A percentile compares a stretch with the other conserved stretches of the same genome.
Conservation (phyloP, 2,888 invertebrate genomes). For the Cancer borealis region DNA sequence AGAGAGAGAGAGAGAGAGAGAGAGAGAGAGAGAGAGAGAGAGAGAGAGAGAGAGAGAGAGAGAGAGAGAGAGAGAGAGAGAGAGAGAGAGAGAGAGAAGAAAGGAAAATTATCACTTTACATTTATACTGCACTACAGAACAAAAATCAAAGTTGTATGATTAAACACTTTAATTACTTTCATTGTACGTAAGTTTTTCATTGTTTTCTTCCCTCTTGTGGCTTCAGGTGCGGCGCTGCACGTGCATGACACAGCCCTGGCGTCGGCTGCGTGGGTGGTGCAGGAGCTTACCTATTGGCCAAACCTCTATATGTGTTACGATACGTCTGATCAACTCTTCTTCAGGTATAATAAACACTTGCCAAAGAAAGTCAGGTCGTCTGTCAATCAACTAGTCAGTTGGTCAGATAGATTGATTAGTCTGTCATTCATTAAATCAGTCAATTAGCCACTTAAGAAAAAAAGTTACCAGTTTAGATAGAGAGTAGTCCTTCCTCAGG, state of each 20-base stretch:
- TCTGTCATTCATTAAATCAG: background rate
- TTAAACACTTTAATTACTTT: background rate
- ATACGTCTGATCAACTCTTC: conserved; percentile 66
- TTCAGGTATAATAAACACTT: conserved; percentile 42
- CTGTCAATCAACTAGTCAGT: background rate
- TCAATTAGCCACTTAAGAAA: background rate
- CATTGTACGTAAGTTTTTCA: background rate
- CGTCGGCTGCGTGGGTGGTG: conserved; percentile 78
- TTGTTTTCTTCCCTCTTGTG: background rate
- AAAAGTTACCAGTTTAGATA: background rate
- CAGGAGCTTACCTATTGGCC: conserved; percentile 78
- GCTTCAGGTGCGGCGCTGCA: conserved; percentile 79
- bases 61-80: no score
- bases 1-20: no score
- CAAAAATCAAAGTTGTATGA: background rate
- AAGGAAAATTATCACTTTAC: background rate
- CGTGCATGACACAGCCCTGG: conserved; percentile 79
- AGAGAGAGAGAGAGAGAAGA: background rate
- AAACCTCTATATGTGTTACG: conserved; percentile 79
- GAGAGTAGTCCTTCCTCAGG: no score
- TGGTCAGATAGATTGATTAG: background rate
- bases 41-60: no score
- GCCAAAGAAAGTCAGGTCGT: background rate
- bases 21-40: no score
- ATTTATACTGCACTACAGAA: background rate